These are phyloP conservation scores for Pterois miles DNA, from an alignment of 2,797 vertebrate genomes.

Conservation along the genomic window DNA sequence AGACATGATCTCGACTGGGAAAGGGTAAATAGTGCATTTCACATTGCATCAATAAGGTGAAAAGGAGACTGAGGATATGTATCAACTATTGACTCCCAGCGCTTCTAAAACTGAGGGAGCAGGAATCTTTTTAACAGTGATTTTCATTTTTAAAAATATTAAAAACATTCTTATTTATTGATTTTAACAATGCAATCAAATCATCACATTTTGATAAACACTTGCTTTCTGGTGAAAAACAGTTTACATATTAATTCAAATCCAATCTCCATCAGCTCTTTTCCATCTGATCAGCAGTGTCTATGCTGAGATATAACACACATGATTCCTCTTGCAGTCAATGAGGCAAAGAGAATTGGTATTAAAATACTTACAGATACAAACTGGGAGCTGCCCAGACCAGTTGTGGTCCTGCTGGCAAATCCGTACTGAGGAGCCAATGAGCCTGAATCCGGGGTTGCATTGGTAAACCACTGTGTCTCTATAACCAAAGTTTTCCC, in stretches of 20 bases:
- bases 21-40: constrained; percentile 40
- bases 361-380: constrained; percentile 91
- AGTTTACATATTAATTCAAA: neutral
- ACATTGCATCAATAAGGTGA: constrained; percentile 44
- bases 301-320: neutral
- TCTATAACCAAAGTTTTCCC: constrained; percentile 97
- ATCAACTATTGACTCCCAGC: constrained; percentile 14
- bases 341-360: neutral
- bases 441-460: constrained; percentile 94
- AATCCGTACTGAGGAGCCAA: constrained; percentile 96
- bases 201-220: neutral
- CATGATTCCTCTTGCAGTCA: neutral
- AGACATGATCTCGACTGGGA: constrained; percentile 19
- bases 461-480: constrained; percentile 99
- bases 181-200: constrained; percentile 1
- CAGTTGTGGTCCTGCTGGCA: constrained; percentile 98
- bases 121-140: neutral
- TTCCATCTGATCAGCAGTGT: neutral
- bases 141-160: neutral
- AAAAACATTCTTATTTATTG: neutral
- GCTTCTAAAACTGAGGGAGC: neutral
- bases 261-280: neutral
- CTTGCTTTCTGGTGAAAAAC: neutral
- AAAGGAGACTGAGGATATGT: constrained; percentile 24
- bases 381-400: constrained; percentile 96